phyloP scores from a whole-genome alignment of 2,888 invertebrate species.

The Belgica antarctica region DNA sequence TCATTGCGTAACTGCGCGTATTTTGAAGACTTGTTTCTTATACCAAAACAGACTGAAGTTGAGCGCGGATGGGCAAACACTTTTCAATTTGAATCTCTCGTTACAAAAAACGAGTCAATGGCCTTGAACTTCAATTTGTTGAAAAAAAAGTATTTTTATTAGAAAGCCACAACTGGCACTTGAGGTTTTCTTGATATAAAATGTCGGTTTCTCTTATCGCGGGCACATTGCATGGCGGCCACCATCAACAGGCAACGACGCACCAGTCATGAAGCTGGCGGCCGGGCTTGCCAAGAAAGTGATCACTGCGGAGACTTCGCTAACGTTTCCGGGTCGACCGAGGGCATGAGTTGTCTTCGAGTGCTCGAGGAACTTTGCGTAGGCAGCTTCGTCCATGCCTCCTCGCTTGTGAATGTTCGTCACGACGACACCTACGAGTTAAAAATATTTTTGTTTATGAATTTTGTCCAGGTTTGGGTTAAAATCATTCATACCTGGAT shows the following conservation, averaged over 20 bases:
- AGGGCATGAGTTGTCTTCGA: slow-evolving; percentile 87
- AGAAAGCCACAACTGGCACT: too few relatives aligned
- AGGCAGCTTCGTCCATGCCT: slow-evolving; percentile 79
- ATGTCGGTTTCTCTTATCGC: too few relatives aligned
- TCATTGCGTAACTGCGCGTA: slow-evolving; percentile 53
- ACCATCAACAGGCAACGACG: slow-evolving; percentile 86
- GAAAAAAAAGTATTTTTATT: too few relatives aligned
- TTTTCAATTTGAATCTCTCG: too few relatives aligned
- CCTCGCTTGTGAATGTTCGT: slow-evolving; percentile 85
- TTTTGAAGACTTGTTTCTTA: too few relatives aligned
- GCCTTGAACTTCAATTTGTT: too few relatives aligned
- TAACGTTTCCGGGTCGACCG: slow-evolving; percentile 77
- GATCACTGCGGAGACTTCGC: slow-evolving; percentile 87
- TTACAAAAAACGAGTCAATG: too few relatives aligned
- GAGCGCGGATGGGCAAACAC: too few relatives aligned
- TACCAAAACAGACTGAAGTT: too few relatives aligned
- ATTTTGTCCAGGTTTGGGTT: not conserved
- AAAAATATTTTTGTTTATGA: not conserved
- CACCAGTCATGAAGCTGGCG: slow-evolving; percentile 89
- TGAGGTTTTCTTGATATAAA: too few relatives aligned
- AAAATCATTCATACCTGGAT: slow-evolving; percentile 66
- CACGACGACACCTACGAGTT: slow-evolving; percentile 76
- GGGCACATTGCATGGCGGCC: slow-evolving; percentile 94
- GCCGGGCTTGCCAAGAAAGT: slow-evolving; percentile 86
- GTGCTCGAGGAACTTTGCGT: slow-evolving; percentile 79